phyloP scores from a whole-genome alignment of 2,797 vertebrate genomes.

The Podarcis lilfordi region DNA sequence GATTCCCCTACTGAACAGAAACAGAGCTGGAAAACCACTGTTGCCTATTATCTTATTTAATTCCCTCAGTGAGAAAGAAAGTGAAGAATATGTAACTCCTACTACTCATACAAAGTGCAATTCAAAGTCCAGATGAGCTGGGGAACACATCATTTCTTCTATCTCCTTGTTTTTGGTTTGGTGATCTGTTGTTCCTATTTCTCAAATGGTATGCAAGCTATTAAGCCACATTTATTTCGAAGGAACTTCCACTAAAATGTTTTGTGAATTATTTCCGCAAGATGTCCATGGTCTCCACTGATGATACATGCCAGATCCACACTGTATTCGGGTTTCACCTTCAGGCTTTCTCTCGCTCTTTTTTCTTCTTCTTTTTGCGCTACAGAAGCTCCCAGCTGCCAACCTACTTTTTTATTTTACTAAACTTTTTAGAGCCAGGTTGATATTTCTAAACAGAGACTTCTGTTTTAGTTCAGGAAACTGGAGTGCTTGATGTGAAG shows the following conservation, averaged over 20 bases:
- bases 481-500: neutral
- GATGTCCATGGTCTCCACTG: neutral
- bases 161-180: neutral
- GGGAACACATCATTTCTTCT: neutral
- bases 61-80: constrained; percentile 38
- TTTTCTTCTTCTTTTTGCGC: neutral
- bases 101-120: constrained; percentile 1
- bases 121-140: neutral
- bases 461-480: neutral
- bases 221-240: neutral
- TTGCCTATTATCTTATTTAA: constrained; percentile 15
- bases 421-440: neutral
- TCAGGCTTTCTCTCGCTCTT: neutral
- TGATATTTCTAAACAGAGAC: neutral
- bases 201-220: neutral
- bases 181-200: neutral
- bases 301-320: neutral
- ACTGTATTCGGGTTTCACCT: neutral
- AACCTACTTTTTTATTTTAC: neutral
- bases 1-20: constrained; percentile 1
- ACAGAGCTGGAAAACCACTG: constrained; percentile 17
- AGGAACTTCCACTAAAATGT: neutral
- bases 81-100: constrained; percentile 10
- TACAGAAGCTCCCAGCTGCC: neutral
- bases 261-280: neutral